These are phyloP conservation scores for Hoplostethus atlanticus DNA, from an alignment of 2,797 vertebrate genomes.

Conservation along the genomic window DNA sequence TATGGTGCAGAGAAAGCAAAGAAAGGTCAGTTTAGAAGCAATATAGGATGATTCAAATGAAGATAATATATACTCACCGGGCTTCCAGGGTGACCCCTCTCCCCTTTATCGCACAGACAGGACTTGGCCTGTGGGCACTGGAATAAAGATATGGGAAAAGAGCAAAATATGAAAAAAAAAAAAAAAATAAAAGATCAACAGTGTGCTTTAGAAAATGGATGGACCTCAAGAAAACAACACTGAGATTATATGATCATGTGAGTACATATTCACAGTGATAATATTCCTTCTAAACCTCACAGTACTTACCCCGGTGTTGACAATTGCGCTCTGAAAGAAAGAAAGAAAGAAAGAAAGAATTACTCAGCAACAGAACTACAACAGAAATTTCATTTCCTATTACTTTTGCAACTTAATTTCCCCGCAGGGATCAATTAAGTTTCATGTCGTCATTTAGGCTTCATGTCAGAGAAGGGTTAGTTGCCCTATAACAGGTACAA, in stretches of 20 bases:
- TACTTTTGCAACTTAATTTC: too few species aligned
- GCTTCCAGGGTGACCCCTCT: conserved; percentile 72
- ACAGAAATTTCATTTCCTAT: neutral
- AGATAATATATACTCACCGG: conserved; percentile 62
- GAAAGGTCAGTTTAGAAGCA: neutral
- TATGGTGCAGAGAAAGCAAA: neutral
- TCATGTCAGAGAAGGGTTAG: too few species aligned
- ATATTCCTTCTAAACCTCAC: neutral
- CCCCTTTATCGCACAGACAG: conserved; percentile 80
- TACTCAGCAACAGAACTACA: neutral
- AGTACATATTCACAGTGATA: neutral
- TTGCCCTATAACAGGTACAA: too few species aligned
- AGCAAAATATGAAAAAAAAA: neutral
- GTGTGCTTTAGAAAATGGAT: neutral
- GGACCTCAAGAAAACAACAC: neutral
- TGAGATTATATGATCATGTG: neutral
- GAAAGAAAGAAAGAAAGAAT: conserved; percentile 25
- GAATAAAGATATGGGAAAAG: conserved; percentile 29
- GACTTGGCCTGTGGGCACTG: conserved; percentile 81
- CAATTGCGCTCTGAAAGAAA: conserved; percentile 66
- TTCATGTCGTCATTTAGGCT: too few species aligned
- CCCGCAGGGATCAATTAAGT: too few species aligned
- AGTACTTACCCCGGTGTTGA: conserved; percentile 74
- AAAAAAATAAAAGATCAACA: neutral
- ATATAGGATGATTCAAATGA: neutral